phyloP scores from a whole-genome alignment of 1,140 invertebrate species.

The Anastrepha ludens region DNA sequence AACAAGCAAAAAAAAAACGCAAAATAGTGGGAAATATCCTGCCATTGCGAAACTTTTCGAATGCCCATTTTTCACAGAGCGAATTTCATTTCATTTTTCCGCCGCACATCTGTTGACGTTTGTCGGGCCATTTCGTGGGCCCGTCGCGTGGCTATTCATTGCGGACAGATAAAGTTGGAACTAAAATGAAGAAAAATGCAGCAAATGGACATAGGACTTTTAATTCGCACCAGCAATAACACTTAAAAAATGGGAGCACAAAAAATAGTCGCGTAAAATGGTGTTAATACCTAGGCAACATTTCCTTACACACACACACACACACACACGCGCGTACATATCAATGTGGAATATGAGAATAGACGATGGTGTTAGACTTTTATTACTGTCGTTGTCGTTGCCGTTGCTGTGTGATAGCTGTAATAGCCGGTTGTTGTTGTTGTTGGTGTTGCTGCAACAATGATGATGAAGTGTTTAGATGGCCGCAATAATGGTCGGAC shows the following conservation, averaged over 20 bases:
- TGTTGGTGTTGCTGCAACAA: slow-evolving; percentile 24
- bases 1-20: not conserved
- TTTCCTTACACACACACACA: not conserved
- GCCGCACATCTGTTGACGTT: slow-evolving; percentile 46
- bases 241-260: slow-evolving; percentile 21
- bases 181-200: not conserved
- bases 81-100: slow-evolving; percentile 45
- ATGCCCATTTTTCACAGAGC: slow-evolving; percentile 22
- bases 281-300: slow-evolving; percentile 42
- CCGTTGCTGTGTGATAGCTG: slow-evolving; percentile 11
- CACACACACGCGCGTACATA: not conserved
- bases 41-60: slow-evolving; percentile 1
- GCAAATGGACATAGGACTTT: slow-evolving; percentile 42
- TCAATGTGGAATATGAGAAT: not conserved
- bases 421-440: slow-evolving; percentile 25
- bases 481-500: slow-evolving; percentile 33
- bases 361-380: slow-evolving; percentile 41
- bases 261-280: not conserved
- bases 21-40: not conserved
- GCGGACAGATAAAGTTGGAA: slow-evolving; percentile 36
- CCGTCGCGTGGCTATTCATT: slow-evolving; percentile 38
- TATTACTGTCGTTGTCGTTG: slow-evolving; percentile 25
- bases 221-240: slow-evolving; percentile 46
- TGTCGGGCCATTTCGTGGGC: slow-evolving; percentile 44
- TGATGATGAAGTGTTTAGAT: slow-evolving; percentile 52